These are phyloP conservation scores for Scaptomyza montana DNA, from an alignment of 1,140 invertebrate genomes.

Conservation along the genomic window DNA sequence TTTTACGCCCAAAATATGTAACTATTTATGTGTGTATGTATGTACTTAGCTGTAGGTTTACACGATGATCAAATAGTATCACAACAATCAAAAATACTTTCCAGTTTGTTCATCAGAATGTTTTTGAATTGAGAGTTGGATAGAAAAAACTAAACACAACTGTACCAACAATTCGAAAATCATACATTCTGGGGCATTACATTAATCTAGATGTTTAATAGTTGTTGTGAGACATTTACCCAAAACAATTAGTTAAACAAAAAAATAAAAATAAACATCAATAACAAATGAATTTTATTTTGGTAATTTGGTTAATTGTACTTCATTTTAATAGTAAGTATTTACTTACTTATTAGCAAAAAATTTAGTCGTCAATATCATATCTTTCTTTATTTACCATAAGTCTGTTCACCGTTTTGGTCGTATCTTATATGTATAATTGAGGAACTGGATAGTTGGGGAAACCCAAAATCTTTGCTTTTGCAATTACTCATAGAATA, in stretches of 20 bases:
- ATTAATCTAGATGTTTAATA: slow-evolving; percentile 71
- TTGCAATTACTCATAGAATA: no score
- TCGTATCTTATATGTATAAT: no score
- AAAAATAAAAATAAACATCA: slow-evolving; percentile 30
- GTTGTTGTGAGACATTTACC: slow-evolving; percentile 80
- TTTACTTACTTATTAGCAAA: no score
- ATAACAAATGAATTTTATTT: neutral
- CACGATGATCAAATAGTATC: slow-evolving; percentile 31
- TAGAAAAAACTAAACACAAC: slow-evolving; percentile 19
- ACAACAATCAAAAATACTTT: slow-evolving; percentile 20
- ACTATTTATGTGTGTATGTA: slow-evolving; percentile 20
- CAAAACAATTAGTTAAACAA: slow-evolving; percentile 50
- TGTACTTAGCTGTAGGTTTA: slow-evolving; percentile 46
- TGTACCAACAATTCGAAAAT: slow-evolving; percentile 24
- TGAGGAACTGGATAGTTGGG: no score
- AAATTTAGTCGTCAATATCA: no score
- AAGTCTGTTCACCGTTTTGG: no score
- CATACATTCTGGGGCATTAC: slow-evolving; percentile 43
- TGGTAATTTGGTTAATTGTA: neutral
- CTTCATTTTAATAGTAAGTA: no score
- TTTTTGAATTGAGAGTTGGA: slow-evolving; percentile 15
- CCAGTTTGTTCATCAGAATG: neutral
- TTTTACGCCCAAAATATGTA: slow-evolving; percentile 43
- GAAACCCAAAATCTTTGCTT: no score
- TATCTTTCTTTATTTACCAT: no score